Conservation (phyloP, 2,797 vertebrate species). For the Tokudaia muenninki region DNA sequence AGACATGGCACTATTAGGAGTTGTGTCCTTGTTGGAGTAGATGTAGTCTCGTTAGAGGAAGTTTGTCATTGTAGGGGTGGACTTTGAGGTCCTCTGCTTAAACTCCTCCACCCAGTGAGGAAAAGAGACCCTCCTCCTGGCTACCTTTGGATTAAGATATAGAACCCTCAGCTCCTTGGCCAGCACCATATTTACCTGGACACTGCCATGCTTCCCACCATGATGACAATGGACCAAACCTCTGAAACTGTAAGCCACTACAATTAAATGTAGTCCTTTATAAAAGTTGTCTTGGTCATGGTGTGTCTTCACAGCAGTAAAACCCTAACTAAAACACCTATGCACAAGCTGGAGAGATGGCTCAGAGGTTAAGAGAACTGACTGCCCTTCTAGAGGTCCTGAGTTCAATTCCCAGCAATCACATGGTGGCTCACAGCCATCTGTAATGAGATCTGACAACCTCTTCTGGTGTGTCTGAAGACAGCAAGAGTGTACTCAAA, state of each 20-base stretch:
- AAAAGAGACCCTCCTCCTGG: neutral
- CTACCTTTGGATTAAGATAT: neutral
- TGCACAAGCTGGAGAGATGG: neutral
- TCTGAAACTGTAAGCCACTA: neutral
- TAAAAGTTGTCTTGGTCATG: neutral
- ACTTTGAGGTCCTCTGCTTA: neutral
- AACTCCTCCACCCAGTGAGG: neutral
- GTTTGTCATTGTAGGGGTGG: neutral
- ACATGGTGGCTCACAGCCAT: too few species aligned
- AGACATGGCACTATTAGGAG: neutral
- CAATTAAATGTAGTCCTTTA: neutral
- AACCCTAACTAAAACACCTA: neutral
- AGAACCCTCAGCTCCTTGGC: neutral
- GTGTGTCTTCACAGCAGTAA: neutral
- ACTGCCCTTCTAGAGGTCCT: too few species aligned
- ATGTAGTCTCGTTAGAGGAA: neutral
- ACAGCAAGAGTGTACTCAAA: too few species aligned
- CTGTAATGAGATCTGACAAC: too few species aligned
- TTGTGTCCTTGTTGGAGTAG: neutral
- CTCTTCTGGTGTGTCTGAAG: too few species aligned
- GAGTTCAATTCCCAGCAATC: too few species aligned
- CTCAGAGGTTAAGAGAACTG: too few species aligned
- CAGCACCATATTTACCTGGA: neutral
- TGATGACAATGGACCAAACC: neutral
- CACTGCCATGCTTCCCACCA: neutral